Base-by-base conservation (phyloP, 1,140 invertebrate genomes). In the Phortica variegata region DNA sequence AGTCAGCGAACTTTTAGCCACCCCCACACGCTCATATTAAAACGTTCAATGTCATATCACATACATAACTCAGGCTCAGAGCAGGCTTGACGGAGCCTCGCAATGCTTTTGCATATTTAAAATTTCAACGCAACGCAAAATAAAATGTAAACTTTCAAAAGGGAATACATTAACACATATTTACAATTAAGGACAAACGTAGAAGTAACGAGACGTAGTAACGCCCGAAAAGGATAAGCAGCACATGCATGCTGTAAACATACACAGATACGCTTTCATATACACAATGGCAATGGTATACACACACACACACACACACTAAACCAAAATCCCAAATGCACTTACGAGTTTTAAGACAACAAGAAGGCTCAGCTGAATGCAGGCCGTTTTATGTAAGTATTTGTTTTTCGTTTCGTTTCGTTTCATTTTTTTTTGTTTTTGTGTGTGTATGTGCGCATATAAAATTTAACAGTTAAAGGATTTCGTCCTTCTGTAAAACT, bases 101-200 rank as follows among this genome's bases (percentile, higher is more conserved):
- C 23, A 26, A 26, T 26, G 23, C 10, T 53, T 58, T 56, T 55
- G 46, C 43, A 53, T 59, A 58, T 62, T 58, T 58, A 55, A 66
- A 56, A 38, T 26, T 6, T 26, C 23, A 5, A 26, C 48, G 38
- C 52, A 58, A 49, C 37, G 49, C 49, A 41, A 56, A 66, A 68
- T 68, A 68, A 66, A 62, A 66, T 66, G 57, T 68, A 58, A 62
- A 63, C 63, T 54, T 48, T 54, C 60, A 40, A 55, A 69, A 60
- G 63, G 63, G 63, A 68, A 69, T 63, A 68, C 63, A 68, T 68
- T 68, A 68, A 68, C 63, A 68, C 63, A 68, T 68, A 59, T 63
- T 68, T 54, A 63, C 63, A 68, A 68, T 68, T 68, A 68, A 63
- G 57, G 52, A 45, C 46, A 45, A 44, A 34, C 10, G 23, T 6